Evolutionary conservation across 2,888 invertebrate genomes (phyloP), one percentile per base, ranked within the genome.

Genomic region (Acronicta aceris): DNA sequence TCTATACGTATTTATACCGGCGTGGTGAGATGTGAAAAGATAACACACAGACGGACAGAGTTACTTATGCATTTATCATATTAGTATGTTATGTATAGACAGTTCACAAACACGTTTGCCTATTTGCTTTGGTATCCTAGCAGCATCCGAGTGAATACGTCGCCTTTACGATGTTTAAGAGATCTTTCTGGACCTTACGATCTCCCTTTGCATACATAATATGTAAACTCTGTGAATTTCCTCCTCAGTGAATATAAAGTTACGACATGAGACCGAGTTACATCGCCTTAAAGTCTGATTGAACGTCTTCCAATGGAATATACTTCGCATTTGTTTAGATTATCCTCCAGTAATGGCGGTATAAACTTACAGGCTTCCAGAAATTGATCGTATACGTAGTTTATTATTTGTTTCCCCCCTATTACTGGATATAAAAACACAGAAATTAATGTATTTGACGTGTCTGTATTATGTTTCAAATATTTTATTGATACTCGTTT

Each of bases 241-340:
- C 73, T 87, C 75, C 83, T 87, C 85, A 84, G 87, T 85, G 84
- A 86, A 90, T 89, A 90, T 87, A 89, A 89, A 91, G 88, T 89
- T 86, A 85, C 86, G 82, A 82, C 81, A 77, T 74, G 72, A 73
- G 77, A 80, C 70, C 75, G 67, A 81, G 82, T 79, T 74, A 79
- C 81, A 80, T 59, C 66, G 82, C 79, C 83, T 83, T 84, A 84
- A 83, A 87, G 82, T 85, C 85, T 88, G 86, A 88, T 88, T 85
- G 87, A 89, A 83, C 81, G 86, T 75, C 83, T 83, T 84, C 70
- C 79, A 76, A 81, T 81, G 79, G 82, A 79, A 84, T 84, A 83
- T 82, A 84, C 81, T 81, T 79, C 82, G 74, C 85, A 83, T 89
- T 88, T 86, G 82, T 89, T 86, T 83, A 84, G 86, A 87, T 89